Base-by-base conservation (phyloP, 1,140 invertebrate genomes). In the Drosophila leontia region DNA sequence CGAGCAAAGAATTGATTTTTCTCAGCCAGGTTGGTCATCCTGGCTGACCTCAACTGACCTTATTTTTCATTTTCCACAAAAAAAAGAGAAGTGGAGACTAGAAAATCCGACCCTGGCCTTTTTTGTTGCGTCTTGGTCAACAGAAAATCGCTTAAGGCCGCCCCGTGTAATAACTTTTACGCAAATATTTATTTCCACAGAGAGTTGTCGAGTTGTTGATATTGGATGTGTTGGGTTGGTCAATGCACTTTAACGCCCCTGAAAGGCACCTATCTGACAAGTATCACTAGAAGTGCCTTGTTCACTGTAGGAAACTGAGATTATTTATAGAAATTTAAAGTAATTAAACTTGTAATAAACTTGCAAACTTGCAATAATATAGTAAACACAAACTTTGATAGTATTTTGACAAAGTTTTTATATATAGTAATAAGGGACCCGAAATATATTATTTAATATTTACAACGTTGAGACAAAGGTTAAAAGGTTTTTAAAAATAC, bases 211-310 rank as follows among this genome's bases (percentile, higher is more conserved):
- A 76, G 71, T 42, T 58, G 67, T 59, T 58, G 67, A 59, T 51
- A 50, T 42, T 59, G 53, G 17, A 37, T 35, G 39, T 50, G 69
- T 60, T 72, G 74, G 74, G 69, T 71, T 72, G 74, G 74, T 76
- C 60, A 76, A 58, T 76, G 72, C 71, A 76, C 74, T 76, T 50
- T 57, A 23, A 7, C n/a, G 32, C 34, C 51, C 70, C 71, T 75
- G 59, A 64, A 75, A 34, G 26, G 71, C 44, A 44, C 19, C 63
- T 50, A 48, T 48, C 19, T 32, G 37, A 19, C 53, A 39, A 56
- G 53, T 48, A n/a, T n/a, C 15, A 26, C 35, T n/a, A 29, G 15
- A 69, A 57, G 51, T 50, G 7, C 34, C 34, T 47, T 26, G 17
- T 15, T 5, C 7, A 19, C 15, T 26, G 11, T 13, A 32, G 12